A percentile compares a stretch with the other conserved stretches of the same genome.
Conservation (phyloP, 1,140 invertebrate genomes). For the Lysiphlebus fabarum region DNA sequence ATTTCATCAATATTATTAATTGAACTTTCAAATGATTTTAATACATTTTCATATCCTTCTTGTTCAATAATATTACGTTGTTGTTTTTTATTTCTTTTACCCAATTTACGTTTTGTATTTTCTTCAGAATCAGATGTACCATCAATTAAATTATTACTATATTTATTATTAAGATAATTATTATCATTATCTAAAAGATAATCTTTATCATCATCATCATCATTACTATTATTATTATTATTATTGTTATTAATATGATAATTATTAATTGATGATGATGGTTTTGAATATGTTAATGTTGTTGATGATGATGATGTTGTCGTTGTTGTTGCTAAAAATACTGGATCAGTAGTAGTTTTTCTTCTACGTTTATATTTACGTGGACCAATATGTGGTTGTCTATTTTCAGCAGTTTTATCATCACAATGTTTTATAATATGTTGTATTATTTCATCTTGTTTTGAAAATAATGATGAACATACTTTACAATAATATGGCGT, state of each 20-base stretch:
- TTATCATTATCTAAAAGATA: too few relatives aligned
- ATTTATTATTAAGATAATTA: too few relatives aligned
- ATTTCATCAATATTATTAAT: constrained; percentile 58
- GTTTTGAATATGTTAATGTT: constrained; percentile 27
- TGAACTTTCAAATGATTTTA: constrained; percentile 57
- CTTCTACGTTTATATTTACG: constrained; percentile 76
- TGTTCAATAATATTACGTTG: constrained; percentile 48
- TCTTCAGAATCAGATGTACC: constrained; percentile 53
- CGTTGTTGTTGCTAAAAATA: too few relatives aligned
- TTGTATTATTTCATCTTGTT: constrained; percentile 71
- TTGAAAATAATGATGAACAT: constrained; percentile 65
- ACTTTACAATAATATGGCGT: constrained; percentile 71
- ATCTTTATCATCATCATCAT: too few relatives aligned
- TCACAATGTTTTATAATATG: constrained; percentile 81
- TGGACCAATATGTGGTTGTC: constrained; percentile 71
- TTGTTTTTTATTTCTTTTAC: constrained; percentile 36
- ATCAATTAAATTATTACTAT: not conserved
- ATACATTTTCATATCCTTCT: constrained; percentile 53
- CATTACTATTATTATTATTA: too few relatives aligned
- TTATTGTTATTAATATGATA: constrained; percentile 50
- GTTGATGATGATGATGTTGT: constrained; percentile 51
- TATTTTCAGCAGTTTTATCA: constrained; percentile 73
- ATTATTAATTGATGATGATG: constrained; percentile 47
- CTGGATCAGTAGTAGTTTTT: constrained; percentile 58
- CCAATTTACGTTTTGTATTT: constrained; percentile 32